phyloP scores from a whole-genome alignment of 1,140 invertebrate species.

The Trypoxylus dichotomus region DNA sequence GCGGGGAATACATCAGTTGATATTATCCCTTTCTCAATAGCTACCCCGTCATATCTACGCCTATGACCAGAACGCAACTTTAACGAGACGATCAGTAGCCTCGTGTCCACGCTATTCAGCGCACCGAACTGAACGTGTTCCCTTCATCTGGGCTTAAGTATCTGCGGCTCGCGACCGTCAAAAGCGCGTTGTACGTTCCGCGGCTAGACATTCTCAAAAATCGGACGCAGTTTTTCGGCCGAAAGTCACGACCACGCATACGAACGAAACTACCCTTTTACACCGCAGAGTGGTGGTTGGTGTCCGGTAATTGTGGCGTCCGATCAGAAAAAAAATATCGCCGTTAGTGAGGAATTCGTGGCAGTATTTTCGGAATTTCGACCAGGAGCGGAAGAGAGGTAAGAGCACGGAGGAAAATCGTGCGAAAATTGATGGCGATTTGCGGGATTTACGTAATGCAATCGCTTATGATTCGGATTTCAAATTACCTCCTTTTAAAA shows the following conservation, averaged over 20 bases:
- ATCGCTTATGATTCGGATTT: too few species aligned
- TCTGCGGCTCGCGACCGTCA: neutral
- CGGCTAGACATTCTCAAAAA: neutral
- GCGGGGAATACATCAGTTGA: too few species aligned
- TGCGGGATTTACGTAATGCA: neutral
- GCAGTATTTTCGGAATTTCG: neutral
- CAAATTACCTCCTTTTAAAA: too few species aligned
- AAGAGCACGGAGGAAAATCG: neutral
- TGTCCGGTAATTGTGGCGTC: neutral
- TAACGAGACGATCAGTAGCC: neutral
- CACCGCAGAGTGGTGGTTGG: neutral
- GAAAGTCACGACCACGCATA: neutral
- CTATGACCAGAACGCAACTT: neutral
- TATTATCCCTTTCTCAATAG: neutral
- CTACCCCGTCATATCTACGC: neutral
- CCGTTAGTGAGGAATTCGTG: neutral
- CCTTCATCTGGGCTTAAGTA: slow-evolving; percentile 14
- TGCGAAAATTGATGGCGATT: neutral
- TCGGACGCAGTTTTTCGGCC: neutral
- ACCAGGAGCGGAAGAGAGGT: neutral
- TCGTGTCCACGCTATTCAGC: neutral
- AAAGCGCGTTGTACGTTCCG: neutral
- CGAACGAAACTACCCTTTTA: neutral
- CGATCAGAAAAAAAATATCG: neutral
- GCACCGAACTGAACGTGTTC: neutral